Evolutionary conservation across 2,797 vertebrate species (phyloP), one percentile per base, ranked within the genome.

Genomic region (Hoplostethus mediterraneus): DNA sequence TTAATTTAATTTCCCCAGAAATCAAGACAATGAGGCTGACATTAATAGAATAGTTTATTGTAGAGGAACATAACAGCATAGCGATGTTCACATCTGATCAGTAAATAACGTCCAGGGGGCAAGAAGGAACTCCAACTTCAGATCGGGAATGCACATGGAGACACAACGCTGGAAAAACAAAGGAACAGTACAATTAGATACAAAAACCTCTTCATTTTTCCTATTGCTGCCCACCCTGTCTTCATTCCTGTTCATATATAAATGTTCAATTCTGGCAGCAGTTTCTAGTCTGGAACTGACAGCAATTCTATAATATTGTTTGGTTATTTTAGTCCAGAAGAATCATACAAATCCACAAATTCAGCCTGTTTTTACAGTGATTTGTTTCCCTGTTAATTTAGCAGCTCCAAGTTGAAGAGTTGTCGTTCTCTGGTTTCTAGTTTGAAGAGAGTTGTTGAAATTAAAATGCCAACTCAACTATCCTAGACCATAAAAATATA

Each of bases 31-130:
- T 7, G 30, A 2, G 10, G 36, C 13, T 56, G 38, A 77, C 76
- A 77, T 88, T 77, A 72, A 81, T 63, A 88, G 63, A 91, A 87
- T 83, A 82, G 64, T 93, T 91, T 92, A 92, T 91, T 94, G 88
- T 67, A 73, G 71, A 90, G 80, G 75, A 88, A 90, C 78, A 84
- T 82, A 87, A 88, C 82, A 88, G 79, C 69, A 87, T 38, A 84
- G 61, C 10, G 73, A 82, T 82, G 88, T 90, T 88, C 83, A 71
- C 71, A 74, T 89, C 70, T 78, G 71, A 82, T 69, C 81, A 80
- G 75, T 69, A 78, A 77, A 85, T 79, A 75, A 89, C 81, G 88
- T 75, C 78, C 67, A 73, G 58, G 31, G 77, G 67, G 47, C 21
- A 30, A 69, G 69, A 63, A 60, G 64, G 55, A 88, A 53, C 65